Evolutionary conservation across 1,140 invertebrate genomes (phyloP).

Genomic region (Dysdera silvatica): DNA sequence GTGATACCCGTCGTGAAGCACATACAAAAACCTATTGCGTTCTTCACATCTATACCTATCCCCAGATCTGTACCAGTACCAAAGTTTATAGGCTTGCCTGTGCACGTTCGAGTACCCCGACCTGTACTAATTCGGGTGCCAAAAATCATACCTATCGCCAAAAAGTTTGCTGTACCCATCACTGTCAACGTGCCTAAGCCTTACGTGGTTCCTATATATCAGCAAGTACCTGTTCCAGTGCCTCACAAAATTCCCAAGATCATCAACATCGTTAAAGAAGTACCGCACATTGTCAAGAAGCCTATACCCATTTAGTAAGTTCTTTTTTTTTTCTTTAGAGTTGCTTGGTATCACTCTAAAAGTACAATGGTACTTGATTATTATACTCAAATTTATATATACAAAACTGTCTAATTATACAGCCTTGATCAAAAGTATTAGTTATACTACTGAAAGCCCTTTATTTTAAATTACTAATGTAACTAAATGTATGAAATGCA

Average conservation of each 20-base stretch:
- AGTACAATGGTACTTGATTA: no score
- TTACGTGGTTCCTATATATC: constrained; percentile 26
- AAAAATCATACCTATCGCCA: constrained; percentile 18
- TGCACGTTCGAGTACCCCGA: constrained; percentile 14
- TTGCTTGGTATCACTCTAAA: no score
- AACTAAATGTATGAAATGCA: no score
- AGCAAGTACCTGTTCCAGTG: constrained; percentile 22
- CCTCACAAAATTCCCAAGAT: constrained; percentile 27
- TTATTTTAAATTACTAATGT: no score
- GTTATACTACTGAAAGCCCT: no score
- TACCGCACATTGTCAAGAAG: constrained; percentile 27
- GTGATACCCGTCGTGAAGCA: constrained; percentile 30
- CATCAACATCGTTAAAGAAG: constrained; percentile 27
- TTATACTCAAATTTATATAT: no score
- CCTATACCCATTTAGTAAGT: constrained; percentile 29
- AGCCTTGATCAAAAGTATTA: no score
- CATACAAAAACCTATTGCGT: constrained; percentile 24
- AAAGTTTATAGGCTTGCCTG: constrained; percentile 19
- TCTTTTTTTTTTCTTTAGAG: no score
- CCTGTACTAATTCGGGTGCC: constrained; percentile 28
- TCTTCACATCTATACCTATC: constrained; percentile 17
- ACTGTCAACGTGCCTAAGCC: constrained; percentile 22
- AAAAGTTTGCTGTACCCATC: constrained; percentile 20
- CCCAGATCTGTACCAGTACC: constrained; percentile 17
- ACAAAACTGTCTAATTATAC: no score